Evolutionary conservation across 2,888 invertebrate genomes (phyloP), one percentile per base, ranked within the genome.

Genomic region (Drosophila helvetica): DNA sequence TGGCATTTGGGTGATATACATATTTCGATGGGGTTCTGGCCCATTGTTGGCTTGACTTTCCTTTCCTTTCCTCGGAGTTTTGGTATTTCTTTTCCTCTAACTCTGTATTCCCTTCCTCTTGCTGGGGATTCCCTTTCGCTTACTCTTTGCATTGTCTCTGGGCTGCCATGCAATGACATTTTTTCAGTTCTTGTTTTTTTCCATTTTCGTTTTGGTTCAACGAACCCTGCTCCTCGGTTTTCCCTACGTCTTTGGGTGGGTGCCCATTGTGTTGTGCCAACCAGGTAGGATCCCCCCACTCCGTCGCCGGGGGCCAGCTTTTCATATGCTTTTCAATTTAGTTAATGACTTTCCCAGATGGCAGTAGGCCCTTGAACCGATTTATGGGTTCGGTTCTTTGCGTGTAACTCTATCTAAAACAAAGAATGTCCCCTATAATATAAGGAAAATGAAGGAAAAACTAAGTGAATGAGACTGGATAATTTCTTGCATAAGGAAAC

Each of bases 321-420:
- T 74, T 67, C 65, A 79, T 87, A 85, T 77, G 77, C 70, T 66
- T 81, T 83, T 87, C 86, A 87, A 83, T 83, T 83, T 74, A 70
- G 79, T 77, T 87, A 87, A 83, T 83, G 88, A 87, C 86, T 71
- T 74, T 73, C 62, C 38, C 56, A 65, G 45, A 47, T 77, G 38
- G 38, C 1, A 38, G 38, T 38, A 54, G 60, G 52, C 59, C 59
- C 63, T 25, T 58, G 51, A 59, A 52, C 51, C 59, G 52, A 59
- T 51, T 45, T 59, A 18, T 58, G 52, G 64, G 43, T 12, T 38
- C n/a, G 56, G 52, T 33, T 30, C 30, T 38, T 25, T 50, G 15
- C 15, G 15, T 46, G 43, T 25, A 61, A 38, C 47, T 45, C 27
- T 46, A 57, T 55, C 72, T 43, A 43, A 42, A 18, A 50, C 45